Conservation (phyloP, 2,113 vertebrate species). For the Amphilophus citrinellus region DNA sequence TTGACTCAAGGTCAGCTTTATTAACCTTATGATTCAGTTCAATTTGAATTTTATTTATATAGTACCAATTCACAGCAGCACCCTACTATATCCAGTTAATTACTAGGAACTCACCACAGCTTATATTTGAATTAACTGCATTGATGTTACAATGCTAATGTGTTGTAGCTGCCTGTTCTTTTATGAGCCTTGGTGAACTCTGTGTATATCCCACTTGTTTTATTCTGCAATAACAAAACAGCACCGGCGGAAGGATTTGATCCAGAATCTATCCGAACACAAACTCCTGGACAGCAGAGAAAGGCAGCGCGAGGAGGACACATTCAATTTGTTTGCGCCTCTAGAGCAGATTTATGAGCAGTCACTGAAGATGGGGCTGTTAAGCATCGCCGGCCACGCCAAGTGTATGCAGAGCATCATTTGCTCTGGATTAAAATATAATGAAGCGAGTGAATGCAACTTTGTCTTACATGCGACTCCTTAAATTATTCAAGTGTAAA, state of each 20-base stretch:
- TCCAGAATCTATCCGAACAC: slow-evolving; percentile 50
- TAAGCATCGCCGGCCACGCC: slow-evolving; percentile 55
- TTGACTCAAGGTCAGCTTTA: slow-evolving; percentile 7
- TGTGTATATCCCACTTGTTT: slow-evolving; percentile 47
- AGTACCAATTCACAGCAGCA: neutral
- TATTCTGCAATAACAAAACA: slow-evolving; percentile 55
- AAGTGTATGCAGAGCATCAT: slow-evolving; percentile 67
- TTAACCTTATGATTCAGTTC: slow-evolving; percentile 7
- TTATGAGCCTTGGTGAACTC: slow-evolving; percentile 35
- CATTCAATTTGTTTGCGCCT: slow-evolving; percentile 32
- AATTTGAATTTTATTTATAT: neutral
- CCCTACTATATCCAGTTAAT: neutral
- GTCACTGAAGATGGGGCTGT: slow-evolving; percentile 36
- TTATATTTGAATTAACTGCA: slow-evolving; percentile 16
- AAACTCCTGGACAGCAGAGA: slow-evolving; percentile 34
- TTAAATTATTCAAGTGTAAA: slow-evolving; percentile 80
- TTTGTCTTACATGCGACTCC: slow-evolving; percentile 80
- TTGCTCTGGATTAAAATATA: slow-evolving; percentile 82
- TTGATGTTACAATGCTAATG: slow-evolving; percentile 24
- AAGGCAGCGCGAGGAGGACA: slow-evolving; percentile 29
- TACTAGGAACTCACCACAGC: neutral
- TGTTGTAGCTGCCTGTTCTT: slow-evolving; percentile 23
- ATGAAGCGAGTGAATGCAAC: slow-evolving; percentile 81
- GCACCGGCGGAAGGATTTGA: slow-evolving; percentile 64
- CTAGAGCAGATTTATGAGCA: slow-evolving; percentile 55